A percentile compares a stretch with the other conserved stretches of the same genome.
phyloP scores from a whole-genome alignment of 2,113 vertebrate species.

The Origma solitaria region DNA sequence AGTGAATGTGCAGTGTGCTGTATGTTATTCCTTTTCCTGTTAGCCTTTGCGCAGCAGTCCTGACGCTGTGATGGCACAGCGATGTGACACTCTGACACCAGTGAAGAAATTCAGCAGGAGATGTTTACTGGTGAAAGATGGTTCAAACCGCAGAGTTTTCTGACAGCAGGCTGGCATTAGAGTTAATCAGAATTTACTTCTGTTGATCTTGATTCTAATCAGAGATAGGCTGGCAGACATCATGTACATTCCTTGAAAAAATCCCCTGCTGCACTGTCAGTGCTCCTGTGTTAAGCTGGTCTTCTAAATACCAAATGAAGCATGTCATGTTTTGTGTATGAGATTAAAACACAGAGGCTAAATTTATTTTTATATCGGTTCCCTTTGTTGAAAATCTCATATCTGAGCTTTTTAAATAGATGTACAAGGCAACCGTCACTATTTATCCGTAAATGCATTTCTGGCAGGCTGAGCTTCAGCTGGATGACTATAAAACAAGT shows the following conservation, averaged over 20 bases:
- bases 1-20: neutral
- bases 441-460: neutral
- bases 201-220: conserved; percentile 44
- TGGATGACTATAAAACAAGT: neutral
- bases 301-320: neutral
- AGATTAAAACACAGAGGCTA: conserved; percentile 6
- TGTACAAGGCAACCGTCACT: neutral
- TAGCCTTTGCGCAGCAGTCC: neutral
- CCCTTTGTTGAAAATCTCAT: neutral
- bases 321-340: neutral
- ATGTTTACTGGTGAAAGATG: conserved; percentile 14
- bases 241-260: conserved; percentile 11
- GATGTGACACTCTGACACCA: neutral
- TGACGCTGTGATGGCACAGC: neutral
- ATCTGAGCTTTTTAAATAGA: neutral
- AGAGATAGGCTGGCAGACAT: neutral
- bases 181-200: conserved; percentile 44
- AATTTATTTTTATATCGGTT: conserved; percentile 2
- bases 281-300: neutral
- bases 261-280: neutral
- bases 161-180: conserved; percentile 4
- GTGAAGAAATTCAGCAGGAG: neutral
- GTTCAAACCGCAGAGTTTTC: neutral
- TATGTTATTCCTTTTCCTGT: neutral
- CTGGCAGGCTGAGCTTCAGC: neutral